Evolutionary conservation across 2,888 invertebrate species (phyloP).

Genomic region (Epinotia nisella): DNA sequence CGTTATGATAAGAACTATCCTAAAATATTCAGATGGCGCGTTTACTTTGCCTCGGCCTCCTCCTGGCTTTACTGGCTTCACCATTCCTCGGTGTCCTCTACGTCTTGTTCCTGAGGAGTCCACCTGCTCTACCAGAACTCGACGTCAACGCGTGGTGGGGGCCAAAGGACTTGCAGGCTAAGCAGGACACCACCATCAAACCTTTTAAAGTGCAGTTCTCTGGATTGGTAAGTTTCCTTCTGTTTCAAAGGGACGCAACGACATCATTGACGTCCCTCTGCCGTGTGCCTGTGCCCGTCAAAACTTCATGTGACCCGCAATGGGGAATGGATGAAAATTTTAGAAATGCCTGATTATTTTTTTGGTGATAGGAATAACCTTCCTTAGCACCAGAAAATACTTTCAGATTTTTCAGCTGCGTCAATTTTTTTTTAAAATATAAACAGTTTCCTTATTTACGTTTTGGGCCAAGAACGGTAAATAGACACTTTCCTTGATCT

Average conservation of each 20-base stretch:
- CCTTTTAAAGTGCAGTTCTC: slow-evolving; percentile 83
- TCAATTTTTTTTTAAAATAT: too few species aligned
- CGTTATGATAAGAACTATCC: background rate
- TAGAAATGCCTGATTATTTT: too few species aligned
- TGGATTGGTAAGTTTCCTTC: slow-evolving; percentile 70
- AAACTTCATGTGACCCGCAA: too few species aligned
- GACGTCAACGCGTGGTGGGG: slow-evolving; percentile 80
- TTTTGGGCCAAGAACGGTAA: too few species aligned
- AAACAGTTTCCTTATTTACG: too few species aligned
- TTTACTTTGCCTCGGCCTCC: slow-evolving; percentile 14
- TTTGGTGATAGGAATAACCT: too few species aligned
- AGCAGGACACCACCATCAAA: slow-evolving; percentile 74
- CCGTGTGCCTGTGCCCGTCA: too few species aligned
- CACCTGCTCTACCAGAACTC: slow-evolving; percentile 40
- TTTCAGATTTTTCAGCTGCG: too few species aligned
- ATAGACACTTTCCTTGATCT: too few species aligned
- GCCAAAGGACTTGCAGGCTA: slow-evolving; percentile 59
- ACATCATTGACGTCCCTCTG: too few species aligned
- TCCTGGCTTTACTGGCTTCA: slow-evolving; percentile 16
- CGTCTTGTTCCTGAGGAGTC: slow-evolving; percentile 20
- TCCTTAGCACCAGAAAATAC: too few species aligned
- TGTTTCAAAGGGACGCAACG: background rate
- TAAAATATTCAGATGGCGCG: slow-evolving; percentile 29
- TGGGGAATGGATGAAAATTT: too few species aligned
- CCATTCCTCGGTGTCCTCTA: slow-evolving; percentile 28